Evolutionary conservation across 2,888 invertebrate species (phyloP).

Genomic region (Pseudococcus viburni): DNA sequence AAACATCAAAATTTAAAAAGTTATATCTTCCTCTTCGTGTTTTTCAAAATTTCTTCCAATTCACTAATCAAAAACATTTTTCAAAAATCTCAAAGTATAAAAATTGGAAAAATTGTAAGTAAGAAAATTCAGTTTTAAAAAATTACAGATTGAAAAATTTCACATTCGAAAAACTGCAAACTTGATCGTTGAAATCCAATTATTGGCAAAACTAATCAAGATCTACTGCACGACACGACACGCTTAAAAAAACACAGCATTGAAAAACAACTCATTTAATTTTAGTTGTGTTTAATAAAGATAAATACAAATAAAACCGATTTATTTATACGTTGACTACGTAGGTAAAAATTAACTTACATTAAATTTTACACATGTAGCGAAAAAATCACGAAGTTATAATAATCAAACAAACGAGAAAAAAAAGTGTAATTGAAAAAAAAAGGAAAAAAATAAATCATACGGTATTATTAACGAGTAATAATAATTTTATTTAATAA

Average conservation of each 20-base stretch:
- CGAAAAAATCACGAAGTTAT: conserved; percentile 59
- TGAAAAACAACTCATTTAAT: conserved; percentile 60
- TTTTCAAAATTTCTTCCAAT: too few relatives aligned
- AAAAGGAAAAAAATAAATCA: conserved; percentile 55
- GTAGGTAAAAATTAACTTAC: conserved; percentile 64
- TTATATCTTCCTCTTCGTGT: too few relatives aligned
- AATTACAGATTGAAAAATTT: too few relatives aligned
- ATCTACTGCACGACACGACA: background rate
- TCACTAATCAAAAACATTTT: too few relatives aligned
- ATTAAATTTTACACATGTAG: conserved; percentile 56
- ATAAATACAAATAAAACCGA: conserved; percentile 61
- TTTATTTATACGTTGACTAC: conserved; percentile 62
- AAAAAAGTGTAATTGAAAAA: conserved; percentile 52
- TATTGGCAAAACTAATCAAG: background rate
- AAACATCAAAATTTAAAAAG: too few relatives aligned
- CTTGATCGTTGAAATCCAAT: too few relatives aligned
- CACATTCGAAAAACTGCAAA: too few relatives aligned
- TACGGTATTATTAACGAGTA: conserved; percentile 61
- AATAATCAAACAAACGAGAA: conserved; percentile 50
- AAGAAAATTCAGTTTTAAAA: too few relatives aligned
- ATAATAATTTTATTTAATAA: conserved; percentile 62
- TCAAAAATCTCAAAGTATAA: too few relatives aligned
- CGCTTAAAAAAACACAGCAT: background rate
- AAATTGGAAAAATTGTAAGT: too few relatives aligned
- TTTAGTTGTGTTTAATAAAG: conserved; percentile 54